Evolutionary conservation across 2,113 vertebrate genomes (phyloP).

Genomic region (Corapipo altera): DNA sequence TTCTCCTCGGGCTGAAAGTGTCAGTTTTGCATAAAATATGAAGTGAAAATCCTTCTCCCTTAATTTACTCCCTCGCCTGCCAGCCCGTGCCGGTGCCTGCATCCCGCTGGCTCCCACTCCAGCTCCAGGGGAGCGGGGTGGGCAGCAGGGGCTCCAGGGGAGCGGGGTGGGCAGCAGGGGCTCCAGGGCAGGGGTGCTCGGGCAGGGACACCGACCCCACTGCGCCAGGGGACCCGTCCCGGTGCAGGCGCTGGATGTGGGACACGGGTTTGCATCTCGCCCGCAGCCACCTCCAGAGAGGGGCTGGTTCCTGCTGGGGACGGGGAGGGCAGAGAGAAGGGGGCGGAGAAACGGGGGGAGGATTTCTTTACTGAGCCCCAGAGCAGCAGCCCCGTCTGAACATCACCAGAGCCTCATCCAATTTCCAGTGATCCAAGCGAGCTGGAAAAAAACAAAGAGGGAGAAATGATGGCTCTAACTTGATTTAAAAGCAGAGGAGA

Average conservation of each 20-base stretch:
- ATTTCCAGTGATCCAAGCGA: not conserved
- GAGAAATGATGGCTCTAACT: not conserved
- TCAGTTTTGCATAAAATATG: not conserved
- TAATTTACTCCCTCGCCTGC: not conserved
- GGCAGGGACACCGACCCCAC: rapidly evolving
- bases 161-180: not conserved
- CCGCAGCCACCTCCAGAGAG: not conserved
- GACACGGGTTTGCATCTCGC: rapidly evolving
- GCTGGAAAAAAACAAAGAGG: not conserved
- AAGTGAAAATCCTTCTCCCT: not conserved
- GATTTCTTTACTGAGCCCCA: not conserved
- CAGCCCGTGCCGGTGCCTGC: not conserved
- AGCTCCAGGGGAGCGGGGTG: too few relatives aligned
- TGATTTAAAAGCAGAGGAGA: not conserved
- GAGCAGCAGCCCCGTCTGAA: not conserved
- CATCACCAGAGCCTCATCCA: not conserved
- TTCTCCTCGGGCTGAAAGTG: not conserved
- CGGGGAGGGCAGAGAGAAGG: not conserved
- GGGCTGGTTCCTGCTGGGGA: not conserved
- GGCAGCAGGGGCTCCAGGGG: not conserved
- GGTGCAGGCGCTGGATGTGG: rapidly evolving
- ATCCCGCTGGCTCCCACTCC: not conserved
- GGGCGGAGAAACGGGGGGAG: not conserved
- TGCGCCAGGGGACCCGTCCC: rapidly evolving
- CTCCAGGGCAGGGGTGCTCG: not conserved